A percentile compares a stretch with the other conserved stretches of the same genome.
phyloP scores from a whole-genome alignment of 92 coral and sea anemone genomes.

The Palythoa caribaeorum region DNA sequence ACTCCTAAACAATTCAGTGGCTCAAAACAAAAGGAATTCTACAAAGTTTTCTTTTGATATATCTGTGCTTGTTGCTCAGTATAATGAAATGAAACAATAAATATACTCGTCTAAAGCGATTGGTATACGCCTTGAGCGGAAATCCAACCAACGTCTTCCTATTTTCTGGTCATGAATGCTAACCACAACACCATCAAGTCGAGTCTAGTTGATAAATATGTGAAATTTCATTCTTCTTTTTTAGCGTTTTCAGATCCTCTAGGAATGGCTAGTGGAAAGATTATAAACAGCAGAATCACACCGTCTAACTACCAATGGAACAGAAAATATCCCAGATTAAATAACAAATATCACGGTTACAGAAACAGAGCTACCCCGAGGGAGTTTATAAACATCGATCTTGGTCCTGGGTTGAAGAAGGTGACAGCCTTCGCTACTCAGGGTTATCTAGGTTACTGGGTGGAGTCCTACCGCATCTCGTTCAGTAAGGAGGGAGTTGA shows the following conservation, averaged over 20 bases:
- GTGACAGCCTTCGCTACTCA: conserved; percentile 39
- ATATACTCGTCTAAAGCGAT: too few species aligned
- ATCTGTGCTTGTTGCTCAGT: too few species aligned
- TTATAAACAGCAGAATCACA: background rate
- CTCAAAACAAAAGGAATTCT: too few species aligned
- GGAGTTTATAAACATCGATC: conserved; percentile 15
- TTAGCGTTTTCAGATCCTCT: conserved; percentile 32
- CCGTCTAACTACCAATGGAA: background rate
- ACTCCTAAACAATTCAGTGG: too few species aligned
- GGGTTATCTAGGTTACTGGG: background rate
- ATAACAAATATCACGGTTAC: background rate
- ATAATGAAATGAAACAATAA: too few species aligned
- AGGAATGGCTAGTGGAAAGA: conserved; percentile 29
- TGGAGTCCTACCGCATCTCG: conserved; percentile 31
- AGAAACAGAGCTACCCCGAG: background rate
- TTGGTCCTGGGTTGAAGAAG: conserved; percentile 25
- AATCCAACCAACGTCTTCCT: too few species aligned
- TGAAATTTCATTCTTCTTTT: background rate
- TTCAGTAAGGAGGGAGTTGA: conserved; percentile 36
- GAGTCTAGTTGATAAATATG: background rate
- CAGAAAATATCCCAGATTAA: background rate
- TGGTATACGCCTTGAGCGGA: too few species aligned
- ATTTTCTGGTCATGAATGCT: too few species aligned
- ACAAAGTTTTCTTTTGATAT: too few species aligned
- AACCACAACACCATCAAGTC: too few species aligned